Conservation (phyloP, 2,888 invertebrate species). For the Colostygia pectinataria region DNA sequence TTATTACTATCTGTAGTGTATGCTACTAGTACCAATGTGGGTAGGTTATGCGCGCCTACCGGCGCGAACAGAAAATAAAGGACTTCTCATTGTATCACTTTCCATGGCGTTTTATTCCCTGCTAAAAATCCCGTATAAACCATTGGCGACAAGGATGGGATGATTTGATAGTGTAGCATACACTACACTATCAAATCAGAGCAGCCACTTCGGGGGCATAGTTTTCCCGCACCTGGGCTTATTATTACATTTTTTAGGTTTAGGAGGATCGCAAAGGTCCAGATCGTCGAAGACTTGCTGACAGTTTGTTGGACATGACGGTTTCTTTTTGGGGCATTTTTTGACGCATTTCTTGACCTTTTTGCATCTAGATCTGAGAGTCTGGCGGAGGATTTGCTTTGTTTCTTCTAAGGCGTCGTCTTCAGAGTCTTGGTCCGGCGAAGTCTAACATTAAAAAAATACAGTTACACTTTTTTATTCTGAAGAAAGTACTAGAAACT, state of each 20-base stretch:
- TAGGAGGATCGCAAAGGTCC: conserved; percentile 39
- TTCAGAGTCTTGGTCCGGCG: conserved; percentile 1
- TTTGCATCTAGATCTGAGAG: conserved; percentile 43
- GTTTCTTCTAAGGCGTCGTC: conserved; percentile 4
- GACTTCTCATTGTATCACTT: no score
- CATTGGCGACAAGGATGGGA: no score
- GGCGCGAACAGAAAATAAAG: no score
- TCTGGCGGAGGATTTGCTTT: conserved; percentile 25
- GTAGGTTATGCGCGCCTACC: no score
- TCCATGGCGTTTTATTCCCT: no score
- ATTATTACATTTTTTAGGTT: conserved; percentile 30
- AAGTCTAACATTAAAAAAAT: conserved; percentile 10
- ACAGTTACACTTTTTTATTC: no score
- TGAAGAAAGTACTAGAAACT: no score
- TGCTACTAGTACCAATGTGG: no score
- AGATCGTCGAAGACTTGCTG: conserved; percentile 38
- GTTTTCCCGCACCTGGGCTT: conserved; percentile 44
- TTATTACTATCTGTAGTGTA: no score
- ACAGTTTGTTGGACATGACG: conserved; percentile 39
- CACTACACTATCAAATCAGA: background rate
- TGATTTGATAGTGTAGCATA: no score
- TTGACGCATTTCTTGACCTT: conserved; percentile 37
- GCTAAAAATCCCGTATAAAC: no score
- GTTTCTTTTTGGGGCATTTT: conserved; percentile 37
- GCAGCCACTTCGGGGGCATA: conserved; percentile 40